Percentiles rank a stretch among this genome's conserved stretches.
Evolutionary conservation across 2,888 invertebrate genomes (phyloP).

Genomic region (Cephus pygmeus): DNA sequence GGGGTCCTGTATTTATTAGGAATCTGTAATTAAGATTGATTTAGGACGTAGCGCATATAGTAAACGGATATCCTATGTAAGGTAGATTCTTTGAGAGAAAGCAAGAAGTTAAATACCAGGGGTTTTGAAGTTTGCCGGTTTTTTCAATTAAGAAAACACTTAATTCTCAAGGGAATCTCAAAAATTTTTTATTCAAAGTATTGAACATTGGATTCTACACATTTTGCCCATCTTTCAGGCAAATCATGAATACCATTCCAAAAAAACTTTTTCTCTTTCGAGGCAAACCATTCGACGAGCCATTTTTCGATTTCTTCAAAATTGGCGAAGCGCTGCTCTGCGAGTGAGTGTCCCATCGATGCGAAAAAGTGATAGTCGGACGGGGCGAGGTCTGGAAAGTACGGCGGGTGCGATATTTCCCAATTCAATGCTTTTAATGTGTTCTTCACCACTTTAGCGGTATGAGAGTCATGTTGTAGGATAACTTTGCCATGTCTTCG

Average conservation of each 20-base stretch:
- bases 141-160: no score
- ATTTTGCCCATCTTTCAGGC: constrained; percentile 1
- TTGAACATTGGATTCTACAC: background rate
- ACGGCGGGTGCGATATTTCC: constrained; percentile 23
- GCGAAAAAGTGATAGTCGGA: constrained; percentile 13
- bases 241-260: background rate
- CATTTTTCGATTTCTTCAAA: constrained; percentile 9
- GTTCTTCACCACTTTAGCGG: constrained; percentile 18
- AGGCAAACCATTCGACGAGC: constrained; percentile 3
- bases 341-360: constrained; percentile 10
- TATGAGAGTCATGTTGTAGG: constrained; percentile 18
- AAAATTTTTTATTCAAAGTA: constrained; percentile 3
- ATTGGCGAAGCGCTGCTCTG: background rate
- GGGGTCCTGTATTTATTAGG: background rate
- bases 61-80: background rate
- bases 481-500: constrained; percentile 20
- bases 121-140: no score
- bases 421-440: constrained; percentile 17
- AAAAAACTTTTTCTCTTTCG: constrained; percentile 8
- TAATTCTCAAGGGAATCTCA: no score
- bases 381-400: constrained; percentile 23
- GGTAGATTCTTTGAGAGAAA: background rate
- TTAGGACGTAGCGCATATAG: background rate
- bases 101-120: background rate
- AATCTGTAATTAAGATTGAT: background rate